Evolutionary conservation across 1,140 invertebrate genomes (phyloP), one percentile per base, ranked within the genome.

Genomic region (Drosophila elegans): DNA sequence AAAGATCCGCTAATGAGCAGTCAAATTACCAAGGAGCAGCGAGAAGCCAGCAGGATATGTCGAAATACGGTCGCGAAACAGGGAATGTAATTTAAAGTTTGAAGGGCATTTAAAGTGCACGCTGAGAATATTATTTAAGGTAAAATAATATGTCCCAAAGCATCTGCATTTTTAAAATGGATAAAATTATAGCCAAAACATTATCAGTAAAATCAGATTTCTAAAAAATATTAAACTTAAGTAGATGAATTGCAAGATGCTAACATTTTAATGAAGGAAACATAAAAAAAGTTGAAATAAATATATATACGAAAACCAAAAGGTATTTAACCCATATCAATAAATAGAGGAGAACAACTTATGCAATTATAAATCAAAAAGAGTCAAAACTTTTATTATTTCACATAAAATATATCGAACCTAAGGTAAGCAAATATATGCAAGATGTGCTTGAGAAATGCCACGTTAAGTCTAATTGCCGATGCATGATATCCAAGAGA

Each of bases 1-100:
- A 80, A 60, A 84, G 77, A 74, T 69, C 73, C 44, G 60, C 77
- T 85, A 84, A 84, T 84, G 81, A 69, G 83, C 63, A 61, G 45
- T n/a, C 51, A 56, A 25, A 49, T 45, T 32, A 34, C 6, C 42
- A 57, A 56, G 45, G 45, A 38, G 36, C 38, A 45, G 34, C 36
- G 9, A 34, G 53, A 29, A 53, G 21, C 16, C 60, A 69, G 60
- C 38, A 55, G 21, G 54, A 42, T 32, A 21, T 42, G 27, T 39
- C 9, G 13, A 62, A 41, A 21, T 10, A 6, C 3, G 7, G 3
- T 16, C 0, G 9, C 3, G 7, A 12, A 49, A 39, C 1, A 21
- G 11, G 36, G 0, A 1, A 6, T 12, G 21, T 4, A 32, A 13
- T 12, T 13, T 12, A 21, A 21, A 45, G 21, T 25, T 45, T 25